Percentiles rank a stretch among this genome's conserved stretches.
Conservation (phyloP, 1,140 invertebrate genomes). For the Diachasmimorpha longicaudata region DNA sequence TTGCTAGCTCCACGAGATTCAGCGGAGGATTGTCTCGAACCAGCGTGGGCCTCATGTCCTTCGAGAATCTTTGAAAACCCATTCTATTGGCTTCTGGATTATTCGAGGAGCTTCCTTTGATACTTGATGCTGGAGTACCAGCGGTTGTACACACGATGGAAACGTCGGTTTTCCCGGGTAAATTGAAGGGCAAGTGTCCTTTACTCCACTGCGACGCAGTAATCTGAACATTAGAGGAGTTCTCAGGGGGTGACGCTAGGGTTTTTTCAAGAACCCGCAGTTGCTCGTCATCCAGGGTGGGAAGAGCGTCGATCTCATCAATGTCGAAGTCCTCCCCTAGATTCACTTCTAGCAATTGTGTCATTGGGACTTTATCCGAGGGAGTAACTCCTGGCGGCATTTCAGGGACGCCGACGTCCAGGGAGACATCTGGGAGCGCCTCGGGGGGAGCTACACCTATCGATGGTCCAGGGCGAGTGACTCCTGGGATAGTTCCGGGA, state of each 20-base stretch:
- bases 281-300: not conserved
- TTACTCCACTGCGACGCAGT: constrained; percentile 54
- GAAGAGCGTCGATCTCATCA: constrained; percentile 27
- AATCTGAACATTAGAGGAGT: not conserved
- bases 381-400: not conserved
- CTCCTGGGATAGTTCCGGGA: not conserved
- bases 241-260: not conserved
- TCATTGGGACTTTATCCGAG: constrained; percentile 36
- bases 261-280: not conserved
- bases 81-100: not conserved
- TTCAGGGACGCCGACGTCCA: no score
- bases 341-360: constrained; percentile 52
- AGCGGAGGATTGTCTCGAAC: constrained; percentile 48
- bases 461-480: not conserved
- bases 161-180: not conserved
- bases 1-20: constrained; percentile 53
- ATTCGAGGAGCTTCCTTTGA: not conserved
- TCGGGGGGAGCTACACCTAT: no score
- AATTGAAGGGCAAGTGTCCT: constrained; percentile 45
- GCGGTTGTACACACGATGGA: not conserved
- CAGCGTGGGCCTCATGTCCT: constrained; percentile 22
- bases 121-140: not conserved
- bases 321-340: constrained; percentile 51
- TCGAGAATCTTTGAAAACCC: constrained; percentile 2
- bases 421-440: no score